phyloP scores from a whole-genome alignment of 2,797 vertebrate species.

The Myotis findleyi region DNA sequence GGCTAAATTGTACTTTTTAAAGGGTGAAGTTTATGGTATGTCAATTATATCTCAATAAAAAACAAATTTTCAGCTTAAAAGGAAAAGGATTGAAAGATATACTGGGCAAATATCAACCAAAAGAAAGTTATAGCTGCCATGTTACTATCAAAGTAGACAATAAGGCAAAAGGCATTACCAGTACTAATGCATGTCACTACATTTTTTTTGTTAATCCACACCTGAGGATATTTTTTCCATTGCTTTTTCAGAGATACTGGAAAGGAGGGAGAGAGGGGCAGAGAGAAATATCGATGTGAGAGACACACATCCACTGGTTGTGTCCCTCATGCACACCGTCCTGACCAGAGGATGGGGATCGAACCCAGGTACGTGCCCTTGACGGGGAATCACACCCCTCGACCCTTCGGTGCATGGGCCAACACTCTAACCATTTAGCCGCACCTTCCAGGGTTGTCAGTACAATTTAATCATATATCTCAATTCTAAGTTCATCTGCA shows the following conservation, averaged over 20 bases:
- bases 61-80: background rate
- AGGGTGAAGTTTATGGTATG: background rate
- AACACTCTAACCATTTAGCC: too few species aligned
- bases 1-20: background rate
- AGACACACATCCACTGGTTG: too few species aligned
- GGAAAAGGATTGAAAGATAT: background rate
- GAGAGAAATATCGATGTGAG: too few species aligned
- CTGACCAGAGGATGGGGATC: too few species aligned
- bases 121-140: background rate
- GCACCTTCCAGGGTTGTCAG: too few species aligned
- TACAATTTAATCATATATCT: background rate
- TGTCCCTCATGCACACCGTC: too few species aligned
- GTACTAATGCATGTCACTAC: background rate
- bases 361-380: too few species aligned
- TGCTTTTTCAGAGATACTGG: too few species aligned
- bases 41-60: conserved; percentile 17
- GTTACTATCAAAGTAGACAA: background rate
- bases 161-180: background rate
- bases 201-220: background rate
- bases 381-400: too few species aligned
- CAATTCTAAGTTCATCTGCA: background rate
- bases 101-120: background rate
- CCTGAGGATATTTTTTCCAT: too few species aligned
- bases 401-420: too few species aligned
- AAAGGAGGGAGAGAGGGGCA: too few species aligned